Evolutionary conservation across 2,113 vertebrate species (phyloP).

Genomic region (Solea senegalensis): DNA sequence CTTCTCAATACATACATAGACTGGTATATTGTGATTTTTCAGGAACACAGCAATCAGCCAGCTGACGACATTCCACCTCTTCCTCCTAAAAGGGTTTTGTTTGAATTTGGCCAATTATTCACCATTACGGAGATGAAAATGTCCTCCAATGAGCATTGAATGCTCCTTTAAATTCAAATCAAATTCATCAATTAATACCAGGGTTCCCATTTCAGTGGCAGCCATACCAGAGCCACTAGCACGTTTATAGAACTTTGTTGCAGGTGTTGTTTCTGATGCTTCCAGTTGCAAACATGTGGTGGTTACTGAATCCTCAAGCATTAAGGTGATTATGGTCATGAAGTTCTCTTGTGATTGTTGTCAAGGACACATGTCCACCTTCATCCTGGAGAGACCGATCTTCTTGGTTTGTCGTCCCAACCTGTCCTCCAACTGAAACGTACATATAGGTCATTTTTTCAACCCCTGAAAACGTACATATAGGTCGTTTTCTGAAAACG

Average conservation of each 20-base stretch:
- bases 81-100: too few relatives aligned
- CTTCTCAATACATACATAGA: background rate
- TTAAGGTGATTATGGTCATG: background rate
- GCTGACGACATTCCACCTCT: too few relatives aligned
- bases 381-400: background rate
- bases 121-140: background rate
- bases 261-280: background rate
- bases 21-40: too few relatives aligned
- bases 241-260: background rate
- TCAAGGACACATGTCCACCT: background rate
- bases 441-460: too few relatives aligned
- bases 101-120: too few relatives aligned
- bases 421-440: too few relatives aligned
- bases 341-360: background rate
- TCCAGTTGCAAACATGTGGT: background rate
- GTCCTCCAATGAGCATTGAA: background rate
- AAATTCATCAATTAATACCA: too few relatives aligned
- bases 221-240: background rate
- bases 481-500: too few relatives aligned
- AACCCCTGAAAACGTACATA: too few relatives aligned
- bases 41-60: too few relatives aligned
- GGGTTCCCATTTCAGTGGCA: background rate
- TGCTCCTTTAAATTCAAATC: too few relatives aligned
- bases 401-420: background rate
- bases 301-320: background rate